Conservation (phyloP, 2,888 invertebrate species). For the Cyaniris semiargus region DNA sequence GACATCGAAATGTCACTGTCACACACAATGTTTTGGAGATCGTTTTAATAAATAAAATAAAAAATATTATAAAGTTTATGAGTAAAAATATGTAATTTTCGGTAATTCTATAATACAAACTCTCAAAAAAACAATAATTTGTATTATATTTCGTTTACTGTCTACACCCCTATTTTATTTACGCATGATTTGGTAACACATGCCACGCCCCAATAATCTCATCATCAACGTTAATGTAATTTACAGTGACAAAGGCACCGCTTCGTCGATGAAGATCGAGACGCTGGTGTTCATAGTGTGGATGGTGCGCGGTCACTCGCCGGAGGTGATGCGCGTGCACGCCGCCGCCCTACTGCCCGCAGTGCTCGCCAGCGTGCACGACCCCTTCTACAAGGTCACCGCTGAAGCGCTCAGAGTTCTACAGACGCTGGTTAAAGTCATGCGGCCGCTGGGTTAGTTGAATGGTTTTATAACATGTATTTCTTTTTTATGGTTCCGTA, state of each 20-base stretch:
- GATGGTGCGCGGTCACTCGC: constrained; percentile 88
- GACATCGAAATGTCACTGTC: too few species aligned
- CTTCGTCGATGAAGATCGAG: constrained; percentile 99
- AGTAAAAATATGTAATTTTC: too few species aligned
- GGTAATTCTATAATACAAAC: too few species aligned
- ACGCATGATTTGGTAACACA: too few species aligned
- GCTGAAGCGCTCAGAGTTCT: constrained; percentile 96
- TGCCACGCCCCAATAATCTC: too few species aligned
- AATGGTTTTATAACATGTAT: background rate
- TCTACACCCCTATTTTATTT: too few species aligned
- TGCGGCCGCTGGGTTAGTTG: constrained; percentile 87
- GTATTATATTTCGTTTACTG: too few species aligned
- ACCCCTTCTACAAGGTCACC: constrained; percentile 99
- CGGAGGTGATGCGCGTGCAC: constrained; percentile 89
- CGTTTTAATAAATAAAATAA: too few species aligned
- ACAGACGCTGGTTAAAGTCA: constrained; percentile 96
- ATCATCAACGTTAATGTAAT: background rate
- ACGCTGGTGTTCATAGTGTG: constrained; percentile 95
- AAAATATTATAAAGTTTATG: too few species aligned
- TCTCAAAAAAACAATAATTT: too few species aligned
- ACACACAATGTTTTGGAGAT: too few species aligned
- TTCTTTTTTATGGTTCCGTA: background rate
- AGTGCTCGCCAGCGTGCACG: constrained; percentile 93
- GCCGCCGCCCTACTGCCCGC: constrained; percentile 90
- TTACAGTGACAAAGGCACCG: constrained; percentile 90